These are phyloP conservation scores for Hipparchia sbordonii DNA, from an alignment of 2,888 invertebrate species.

Conservation along the genomic window DNA sequence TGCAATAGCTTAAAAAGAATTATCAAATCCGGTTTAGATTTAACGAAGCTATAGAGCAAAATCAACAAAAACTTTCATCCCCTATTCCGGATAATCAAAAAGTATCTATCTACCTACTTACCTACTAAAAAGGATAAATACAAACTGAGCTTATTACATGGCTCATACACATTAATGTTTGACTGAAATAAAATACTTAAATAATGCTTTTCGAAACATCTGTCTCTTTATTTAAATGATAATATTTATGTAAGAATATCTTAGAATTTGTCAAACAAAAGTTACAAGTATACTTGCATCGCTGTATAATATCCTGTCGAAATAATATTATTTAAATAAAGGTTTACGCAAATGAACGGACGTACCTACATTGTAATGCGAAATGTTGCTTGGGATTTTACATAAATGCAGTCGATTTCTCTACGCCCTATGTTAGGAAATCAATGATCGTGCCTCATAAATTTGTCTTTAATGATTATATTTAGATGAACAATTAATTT, in stretches of 20 bases:
- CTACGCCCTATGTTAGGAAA: slow-evolving; percentile 18
- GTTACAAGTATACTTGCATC: neutral
- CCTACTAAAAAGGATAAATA: no score
- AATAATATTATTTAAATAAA: slow-evolving; percentile 10
- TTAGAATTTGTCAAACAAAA: slow-evolving; percentile 13
- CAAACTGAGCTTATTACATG: no score
- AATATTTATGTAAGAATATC: neutral
- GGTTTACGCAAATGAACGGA: slow-evolving; percentile 24
- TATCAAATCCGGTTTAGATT: no score
- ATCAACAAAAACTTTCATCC: no score
- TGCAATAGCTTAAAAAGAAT: no score
- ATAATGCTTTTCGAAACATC: no score
- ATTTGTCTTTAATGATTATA: slow-evolving; percentile 1
- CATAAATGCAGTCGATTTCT: slow-evolving; percentile 20
- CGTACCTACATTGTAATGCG: slow-evolving; percentile 22
- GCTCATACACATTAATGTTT: no score
- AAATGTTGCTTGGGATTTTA: slow-evolving; percentile 25
- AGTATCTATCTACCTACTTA: no score
- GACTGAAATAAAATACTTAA: no score
- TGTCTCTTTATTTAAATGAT: neutral
- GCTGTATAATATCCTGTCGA: neutral
- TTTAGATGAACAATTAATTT: neutral
- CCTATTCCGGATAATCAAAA: no score
- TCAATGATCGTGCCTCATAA: slow-evolving; percentile 7
- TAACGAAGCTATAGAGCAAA: no score